Conservation (phyloP, 2,113 vertebrate genomes). For the Leiothrix lutea region DNA sequence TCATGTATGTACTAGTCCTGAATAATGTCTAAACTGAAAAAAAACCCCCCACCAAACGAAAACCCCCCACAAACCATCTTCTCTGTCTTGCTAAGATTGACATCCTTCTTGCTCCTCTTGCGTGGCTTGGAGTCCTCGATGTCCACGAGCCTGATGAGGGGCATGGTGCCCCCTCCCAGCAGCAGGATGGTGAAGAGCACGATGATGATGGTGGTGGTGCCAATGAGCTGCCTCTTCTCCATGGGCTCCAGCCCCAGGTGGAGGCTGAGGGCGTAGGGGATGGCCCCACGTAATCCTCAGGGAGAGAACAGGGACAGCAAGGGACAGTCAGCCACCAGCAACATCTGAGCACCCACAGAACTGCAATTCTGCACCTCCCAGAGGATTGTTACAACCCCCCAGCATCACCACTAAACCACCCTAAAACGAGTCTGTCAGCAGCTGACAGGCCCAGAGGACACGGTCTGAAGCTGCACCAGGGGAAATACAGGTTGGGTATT, state of each 20-base stretch:
- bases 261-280: conserved; percentile 95
- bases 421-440: background rate
- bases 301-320: background rate
- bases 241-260: conserved; percentile 94
- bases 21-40: background rate
- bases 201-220: conserved; percentile 96
- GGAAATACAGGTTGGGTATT: too few species aligned
- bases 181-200: conserved; percentile 95
- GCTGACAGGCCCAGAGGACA: too few species aligned
- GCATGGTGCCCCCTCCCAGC: conserved; percentile 94
- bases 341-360: rapidly evolving
- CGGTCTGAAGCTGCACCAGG: too few species aligned
- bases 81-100: conserved; percentile 96
- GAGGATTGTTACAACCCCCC: background rate
- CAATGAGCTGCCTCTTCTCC: conserved; percentile 95
- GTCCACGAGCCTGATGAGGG: conserved; percentile 93
- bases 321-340: background rate
- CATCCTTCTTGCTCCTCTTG: conserved; percentile 88
- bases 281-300: conserved; percentile 91
- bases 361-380: background rate
- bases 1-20: rapidly evolving
- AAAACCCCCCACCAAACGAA: background rate
- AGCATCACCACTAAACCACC: background rate
- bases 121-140: conserved; percentile 89
- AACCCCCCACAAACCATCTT: conserved; percentile 85